Evolutionary conservation across 1,140 invertebrate genomes (phyloP).

Genomic region (Nixonia krombeini): DNA sequence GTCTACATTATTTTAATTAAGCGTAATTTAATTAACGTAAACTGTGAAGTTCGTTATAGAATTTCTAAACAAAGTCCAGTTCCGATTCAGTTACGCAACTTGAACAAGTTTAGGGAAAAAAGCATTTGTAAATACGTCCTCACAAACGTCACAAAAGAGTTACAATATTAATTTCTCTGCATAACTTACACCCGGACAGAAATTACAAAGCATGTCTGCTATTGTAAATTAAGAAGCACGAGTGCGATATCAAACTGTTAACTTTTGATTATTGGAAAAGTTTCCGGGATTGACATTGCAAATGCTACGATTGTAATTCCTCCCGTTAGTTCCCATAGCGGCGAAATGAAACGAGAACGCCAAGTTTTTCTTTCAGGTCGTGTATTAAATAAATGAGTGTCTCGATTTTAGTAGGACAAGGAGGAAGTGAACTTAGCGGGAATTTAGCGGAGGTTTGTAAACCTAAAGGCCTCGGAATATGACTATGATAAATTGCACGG

Average conservation of each 20-base stretch:
- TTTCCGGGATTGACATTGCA: neutral
- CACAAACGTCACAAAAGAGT: too few species aligned
- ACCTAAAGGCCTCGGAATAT: slow-evolving; percentile 40
- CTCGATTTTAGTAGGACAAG: slow-evolving; percentile 5
- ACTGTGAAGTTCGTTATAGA: too few species aligned
- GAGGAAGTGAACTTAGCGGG: slow-evolving; percentile 5
- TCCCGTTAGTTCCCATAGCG: neutral
- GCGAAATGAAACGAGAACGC: neutral
- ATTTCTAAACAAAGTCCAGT: too few species aligned
- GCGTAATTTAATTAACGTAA: too few species aligned
- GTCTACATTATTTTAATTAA: too few species aligned
- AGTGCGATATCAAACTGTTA: neutral
- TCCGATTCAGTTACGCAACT: too few species aligned
- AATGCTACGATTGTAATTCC: neutral
- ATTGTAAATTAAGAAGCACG: neutral
- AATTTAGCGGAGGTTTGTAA: slow-evolving; percentile 1
- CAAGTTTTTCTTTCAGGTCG: neutral
- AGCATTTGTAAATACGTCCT: too few species aligned
- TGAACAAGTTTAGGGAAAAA: too few species aligned
- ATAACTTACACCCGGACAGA: neutral
- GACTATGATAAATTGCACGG: slow-evolving; percentile 66
- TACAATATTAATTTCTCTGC: too few species aligned
- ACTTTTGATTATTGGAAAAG: neutral
- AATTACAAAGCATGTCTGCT: neutral
- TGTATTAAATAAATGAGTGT: slow-evolving; percentile 8